These are phyloP conservation scores for Poecile montanus DNA, from an alignment of 2,797 vertebrate species.

Conservation along the genomic window DNA sequence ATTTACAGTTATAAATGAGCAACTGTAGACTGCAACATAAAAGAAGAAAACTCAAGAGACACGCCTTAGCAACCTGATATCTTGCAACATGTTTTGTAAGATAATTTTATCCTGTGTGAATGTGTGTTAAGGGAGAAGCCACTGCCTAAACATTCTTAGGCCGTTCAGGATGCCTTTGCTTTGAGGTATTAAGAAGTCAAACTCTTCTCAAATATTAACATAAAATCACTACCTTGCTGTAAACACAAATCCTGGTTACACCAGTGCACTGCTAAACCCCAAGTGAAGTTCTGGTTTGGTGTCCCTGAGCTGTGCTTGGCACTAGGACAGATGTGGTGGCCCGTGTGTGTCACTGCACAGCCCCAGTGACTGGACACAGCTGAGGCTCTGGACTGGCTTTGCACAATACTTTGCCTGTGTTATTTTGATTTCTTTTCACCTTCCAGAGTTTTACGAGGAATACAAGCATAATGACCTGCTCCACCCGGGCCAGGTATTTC, in stretches of 20 bases:
- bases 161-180: background rate
- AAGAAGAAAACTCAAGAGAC: background rate
- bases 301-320: background rate
- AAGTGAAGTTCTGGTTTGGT: background rate
- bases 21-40: background rate
- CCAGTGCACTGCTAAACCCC: background rate
- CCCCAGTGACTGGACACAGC: background rate
- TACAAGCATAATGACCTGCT: background rate
- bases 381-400: background rate
- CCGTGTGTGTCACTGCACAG: background rate
- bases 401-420: background rate
- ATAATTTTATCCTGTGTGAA: background rate
- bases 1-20: background rate
- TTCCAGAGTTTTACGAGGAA: background rate
- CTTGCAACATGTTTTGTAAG: background rate
- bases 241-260: background rate
- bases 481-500: conserved; percentile 52
- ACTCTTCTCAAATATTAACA: background rate
- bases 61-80: background rate
- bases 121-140: background rate
- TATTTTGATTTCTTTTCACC: background rate
- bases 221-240: background rate
- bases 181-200: background rate
- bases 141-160: background rate
- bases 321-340: accelerated